phyloP scores from a whole-genome alignment of 1,140 invertebrate species.

The Neodiprion virginianus region DNA sequence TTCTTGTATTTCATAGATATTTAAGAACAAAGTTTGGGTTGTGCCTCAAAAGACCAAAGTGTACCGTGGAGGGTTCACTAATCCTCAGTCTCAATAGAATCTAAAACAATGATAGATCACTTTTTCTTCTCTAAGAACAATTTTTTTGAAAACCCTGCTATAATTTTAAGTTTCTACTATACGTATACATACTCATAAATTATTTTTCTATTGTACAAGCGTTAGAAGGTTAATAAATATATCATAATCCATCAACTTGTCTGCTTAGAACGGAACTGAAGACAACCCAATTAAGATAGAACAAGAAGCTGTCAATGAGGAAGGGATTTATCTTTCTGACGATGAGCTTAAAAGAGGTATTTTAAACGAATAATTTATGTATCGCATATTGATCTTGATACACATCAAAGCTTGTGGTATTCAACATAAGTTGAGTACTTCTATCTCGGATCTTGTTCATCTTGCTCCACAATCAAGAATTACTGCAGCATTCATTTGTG shows the following conservation, averaged over 20 bases:
- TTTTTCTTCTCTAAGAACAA: neutral
- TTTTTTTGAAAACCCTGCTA: no score
- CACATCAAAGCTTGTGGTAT: no score
- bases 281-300: slow-evolving; percentile 42
- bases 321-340: slow-evolving; percentile 67
- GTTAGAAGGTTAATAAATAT: slow-evolving; percentile 40
- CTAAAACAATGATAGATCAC: slow-evolving; percentile 48
- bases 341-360: slow-evolving; percentile 75
- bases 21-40: no score
- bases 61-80: no score
- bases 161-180: no score
- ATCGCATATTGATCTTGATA: no score
- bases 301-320: slow-evolving; percentile 44
- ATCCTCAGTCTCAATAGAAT: no score
- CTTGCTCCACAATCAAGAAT: neutral
- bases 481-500: no score
- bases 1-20: no score
- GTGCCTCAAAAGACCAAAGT: no score
- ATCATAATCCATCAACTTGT: slow-evolving; percentile 18
- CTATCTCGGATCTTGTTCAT: slow-evolving; percentile 53
- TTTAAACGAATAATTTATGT: slow-evolving; percentile 61
- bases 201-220: no score
- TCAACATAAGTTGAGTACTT: slow-evolving; percentile 58
- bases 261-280: slow-evolving; percentile 27
- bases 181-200: no score